phyloP scores from a whole-genome alignment of 2,888 invertebrate species.

The Drosophila koepferae region DNA sequence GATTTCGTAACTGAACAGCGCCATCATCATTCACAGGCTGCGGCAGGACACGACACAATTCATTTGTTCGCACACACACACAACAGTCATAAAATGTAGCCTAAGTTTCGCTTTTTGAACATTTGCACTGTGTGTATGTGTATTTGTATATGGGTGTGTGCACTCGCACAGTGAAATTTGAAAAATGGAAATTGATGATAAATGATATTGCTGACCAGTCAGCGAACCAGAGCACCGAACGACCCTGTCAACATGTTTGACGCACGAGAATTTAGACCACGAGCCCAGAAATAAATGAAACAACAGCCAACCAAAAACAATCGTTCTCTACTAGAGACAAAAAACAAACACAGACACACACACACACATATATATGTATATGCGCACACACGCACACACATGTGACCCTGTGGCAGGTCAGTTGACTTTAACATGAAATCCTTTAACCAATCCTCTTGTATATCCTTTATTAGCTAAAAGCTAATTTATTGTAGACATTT shows the following conservation, averaged over 20 bases:
- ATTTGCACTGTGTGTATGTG: constrained; percentile 22
- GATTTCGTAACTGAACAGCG: constrained; percentile 32
- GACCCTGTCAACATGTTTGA: constrained; percentile 74
- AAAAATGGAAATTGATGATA: constrained; percentile 83
- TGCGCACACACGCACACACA: constrained; percentile 9
- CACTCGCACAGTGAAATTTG: constrained; percentile 71
- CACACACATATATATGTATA: rapidly evolving
- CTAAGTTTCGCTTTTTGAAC: constrained; percentile 48
- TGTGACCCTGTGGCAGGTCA: constrained; percentile 28
- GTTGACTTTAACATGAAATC: constrained; percentile 38
- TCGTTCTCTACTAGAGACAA: constrained; percentile 18
- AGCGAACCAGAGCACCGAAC: constrained; percentile 41
- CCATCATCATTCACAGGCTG: constrained; percentile 72
- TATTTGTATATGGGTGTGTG: constrained; percentile 27
- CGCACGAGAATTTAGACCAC: constrained; percentile 65
- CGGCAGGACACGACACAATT: constrained; percentile 69
- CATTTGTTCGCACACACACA: constrained; percentile 59
- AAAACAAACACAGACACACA: not conserved
- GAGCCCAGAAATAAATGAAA: constrained; percentile 51
- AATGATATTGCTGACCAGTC: constrained; percentile 76
- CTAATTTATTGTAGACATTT: not conserved
- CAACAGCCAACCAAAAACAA: constrained; percentile 29
- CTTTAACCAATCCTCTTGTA: constrained; percentile 13
- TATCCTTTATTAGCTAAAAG: not conserved
- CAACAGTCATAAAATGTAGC: constrained; percentile 58